phyloP scores from a whole-genome alignment of 2,113 vertebrate genomes.

The Neodontobutis hainanensis region DNA sequence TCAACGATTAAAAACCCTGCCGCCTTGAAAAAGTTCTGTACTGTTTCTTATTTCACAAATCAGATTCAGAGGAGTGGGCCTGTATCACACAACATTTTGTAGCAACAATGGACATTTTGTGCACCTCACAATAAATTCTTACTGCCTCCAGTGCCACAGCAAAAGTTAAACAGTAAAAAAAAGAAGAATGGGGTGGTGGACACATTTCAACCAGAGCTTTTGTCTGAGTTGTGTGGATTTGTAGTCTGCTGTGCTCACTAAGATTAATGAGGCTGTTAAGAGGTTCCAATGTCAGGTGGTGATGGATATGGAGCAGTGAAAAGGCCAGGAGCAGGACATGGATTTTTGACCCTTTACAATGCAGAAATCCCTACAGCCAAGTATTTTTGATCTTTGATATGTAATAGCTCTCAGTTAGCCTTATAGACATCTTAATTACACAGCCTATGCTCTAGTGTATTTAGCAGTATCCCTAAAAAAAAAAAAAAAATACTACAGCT shows the following conservation, averaged over 20 bases:
- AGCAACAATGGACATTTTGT: constrained; percentile 68
- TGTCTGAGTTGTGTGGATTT: constrained; percentile 57
- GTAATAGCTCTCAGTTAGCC: constrained; percentile 10
- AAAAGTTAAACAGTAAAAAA: constrained; percentile 53
- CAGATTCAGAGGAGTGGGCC: constrained; percentile 41
- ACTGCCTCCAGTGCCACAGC: constrained; percentile 32
- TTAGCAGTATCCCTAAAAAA: constrained; percentile 65
- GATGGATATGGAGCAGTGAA: constrained; percentile 34
- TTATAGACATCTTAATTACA: constrained; percentile 49
- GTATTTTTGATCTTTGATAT: constrained; percentile 4
- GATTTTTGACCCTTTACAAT: background rate
- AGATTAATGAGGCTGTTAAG: constrained; percentile 38
- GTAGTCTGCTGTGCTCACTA: constrained; percentile 39
- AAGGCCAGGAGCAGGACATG: constrained; percentile 14
- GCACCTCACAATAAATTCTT: constrained; percentile 60
- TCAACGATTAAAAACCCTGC: background rate
- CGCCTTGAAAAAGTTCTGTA: constrained; percentile 20
- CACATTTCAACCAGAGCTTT: constrained; percentile 60
- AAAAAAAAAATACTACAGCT: constrained; percentile 52
- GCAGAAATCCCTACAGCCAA: constrained; percentile 21
- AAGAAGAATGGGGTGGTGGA: constrained; percentile 51
- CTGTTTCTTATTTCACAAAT: constrained; percentile 59
- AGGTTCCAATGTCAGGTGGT: constrained; percentile 31
- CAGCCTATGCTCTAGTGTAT: constrained; percentile 36
- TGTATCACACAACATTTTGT: constrained; percentile 47